Evolutionary conservation across 2,888 invertebrate genomes (phyloP), one percentile per base, ranked within the genome.

Genomic region (Podabrus alpinus): DNA sequence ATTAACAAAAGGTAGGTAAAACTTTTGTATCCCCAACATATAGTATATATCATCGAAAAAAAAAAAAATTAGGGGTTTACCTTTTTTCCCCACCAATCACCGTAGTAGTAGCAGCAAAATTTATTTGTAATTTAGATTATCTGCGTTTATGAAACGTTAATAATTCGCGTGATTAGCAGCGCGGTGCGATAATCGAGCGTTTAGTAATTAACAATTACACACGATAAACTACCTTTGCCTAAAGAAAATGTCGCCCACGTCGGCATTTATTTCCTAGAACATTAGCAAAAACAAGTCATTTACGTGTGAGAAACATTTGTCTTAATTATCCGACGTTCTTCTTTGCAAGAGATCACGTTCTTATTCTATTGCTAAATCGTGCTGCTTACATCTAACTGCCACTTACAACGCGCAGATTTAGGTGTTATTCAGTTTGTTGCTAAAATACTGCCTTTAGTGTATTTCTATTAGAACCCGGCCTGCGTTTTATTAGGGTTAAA

Each of bases 1-100:
- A 83, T 84, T 84, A 84, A 83, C 83, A 81, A 83, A 82, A 84
- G 84, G 82, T 80, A 75, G 79, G 79, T 78, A 81, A 83, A 85
- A 85, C 81, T 84, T 84, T 79, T 78, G 81, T 79, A 64, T 80
- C 79, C 78, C 78, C 79, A 78, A 79, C 45, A 45, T 83, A 84
- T 81, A n/a, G n/a, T n/a, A 83, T 79, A 60, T 71, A 69, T 72
- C 72, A 71, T 76, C 71, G 71, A 45, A 60, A 19, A 21, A 64
- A 62, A 64, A 64, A 19, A n/a, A 21, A n/a, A n/a, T n/a, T 19
- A n/a, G 62, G 7, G 45, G n/a, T 45, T 45, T 45, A 45, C 45
- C 5, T 45, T 45, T 24, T 45, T n/a, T 45, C 45, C 7, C 45
- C 45, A 13, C 11, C 19, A 64, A n/a, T n/a, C n/a, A n/a, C n/a